Evolutionary conservation across 1,140 invertebrate genomes (phyloP).

Genomic region (Drosophila kikkawai): DNA sequence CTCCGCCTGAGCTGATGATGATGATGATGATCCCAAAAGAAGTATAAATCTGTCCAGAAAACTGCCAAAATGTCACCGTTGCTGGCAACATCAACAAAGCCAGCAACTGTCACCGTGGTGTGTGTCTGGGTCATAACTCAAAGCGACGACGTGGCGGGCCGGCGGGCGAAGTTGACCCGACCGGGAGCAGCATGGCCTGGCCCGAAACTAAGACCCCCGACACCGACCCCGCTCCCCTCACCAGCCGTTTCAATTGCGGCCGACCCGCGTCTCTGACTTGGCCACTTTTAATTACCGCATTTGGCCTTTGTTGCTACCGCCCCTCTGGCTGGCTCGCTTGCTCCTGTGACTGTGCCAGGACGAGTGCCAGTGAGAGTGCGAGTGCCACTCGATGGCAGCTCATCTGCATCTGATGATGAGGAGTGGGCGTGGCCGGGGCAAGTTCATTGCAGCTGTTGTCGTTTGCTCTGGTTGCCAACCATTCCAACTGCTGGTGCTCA

Average conservation of each 20-base stretch:
- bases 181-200: conserved; percentile 1
- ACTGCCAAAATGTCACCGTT: conserved; percentile 33
- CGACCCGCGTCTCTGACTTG: conserved; percentile 59
- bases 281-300: conserved; percentile 73
- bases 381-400: conserved; percentile 64
- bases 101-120: conserved; percentile 58
- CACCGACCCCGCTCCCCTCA: neutral
- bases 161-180: conserved; percentile 28
- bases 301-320: conserved; percentile 48
- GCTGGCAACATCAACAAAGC: conserved; percentile 27
- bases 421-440: conserved; percentile 29
- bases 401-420: conserved; percentile 66
- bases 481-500: neutral
- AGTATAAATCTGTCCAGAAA: conserved; percentile 22
- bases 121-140: conserved; percentile 68
- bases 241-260: conserved; percentile 37
- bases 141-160: conserved; percentile 41
- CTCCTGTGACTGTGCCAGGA: conserved; percentile 2
- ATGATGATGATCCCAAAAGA: neutral
- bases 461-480: neutral
- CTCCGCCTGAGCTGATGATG: neutral
- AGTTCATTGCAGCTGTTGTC: conserved; percentile 54
- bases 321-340: neutral
- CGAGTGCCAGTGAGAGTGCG: neutral
- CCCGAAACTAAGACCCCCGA: neutral